phyloP scores from a whole-genome alignment of 1,140 invertebrate species.

The Aphelenchoides besseyi region DNA sequence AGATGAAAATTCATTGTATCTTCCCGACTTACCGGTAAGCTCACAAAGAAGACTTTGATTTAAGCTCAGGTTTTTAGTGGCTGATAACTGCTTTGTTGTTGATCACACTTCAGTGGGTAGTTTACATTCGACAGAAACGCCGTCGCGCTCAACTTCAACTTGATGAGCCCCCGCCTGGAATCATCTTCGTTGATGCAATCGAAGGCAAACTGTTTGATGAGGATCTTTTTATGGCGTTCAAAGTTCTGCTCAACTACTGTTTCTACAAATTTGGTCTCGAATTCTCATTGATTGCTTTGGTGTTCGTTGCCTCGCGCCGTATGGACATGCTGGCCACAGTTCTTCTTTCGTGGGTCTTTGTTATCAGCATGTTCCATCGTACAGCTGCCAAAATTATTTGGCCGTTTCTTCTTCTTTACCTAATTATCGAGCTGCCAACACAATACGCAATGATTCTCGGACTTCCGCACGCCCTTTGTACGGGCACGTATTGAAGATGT shows the following conservation, averaged over 20 bases:
- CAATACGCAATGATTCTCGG: conserved; percentile 85
- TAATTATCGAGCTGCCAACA: conserved; percentile 75
- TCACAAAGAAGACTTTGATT: neutral
- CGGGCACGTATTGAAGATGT: neutral
- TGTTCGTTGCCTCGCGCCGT: conserved; percentile 80
- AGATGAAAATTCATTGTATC: neutral
- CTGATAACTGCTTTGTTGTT: neutral
- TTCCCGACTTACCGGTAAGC: neutral
- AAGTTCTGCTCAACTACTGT: conserved; percentile 85
- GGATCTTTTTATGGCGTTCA: conserved; percentile 68
- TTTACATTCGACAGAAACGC: conserved; percentile 7
- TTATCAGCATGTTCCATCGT: conserved; percentile 73
- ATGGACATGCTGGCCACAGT: conserved; percentile 84
- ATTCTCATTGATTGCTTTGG: conserved; percentile 78
- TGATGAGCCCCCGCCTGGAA: conserved; percentile 64
- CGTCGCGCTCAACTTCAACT: conserved; percentile 13
- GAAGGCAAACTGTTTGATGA: conserved; percentile 75
- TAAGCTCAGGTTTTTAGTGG: no score
- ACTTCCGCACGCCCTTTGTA: conserved; percentile 71
- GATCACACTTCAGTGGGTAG: neutral
- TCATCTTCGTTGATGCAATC: conserved; percentile 78
- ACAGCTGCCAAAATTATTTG: conserved; percentile 74
- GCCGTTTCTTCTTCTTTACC: conserved; percentile 74
- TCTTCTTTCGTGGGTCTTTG: conserved; percentile 79
- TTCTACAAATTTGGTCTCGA: conserved; percentile 94